Conservation (phyloP, 2,888 invertebrate species). For the Ophraella communa region DNA sequence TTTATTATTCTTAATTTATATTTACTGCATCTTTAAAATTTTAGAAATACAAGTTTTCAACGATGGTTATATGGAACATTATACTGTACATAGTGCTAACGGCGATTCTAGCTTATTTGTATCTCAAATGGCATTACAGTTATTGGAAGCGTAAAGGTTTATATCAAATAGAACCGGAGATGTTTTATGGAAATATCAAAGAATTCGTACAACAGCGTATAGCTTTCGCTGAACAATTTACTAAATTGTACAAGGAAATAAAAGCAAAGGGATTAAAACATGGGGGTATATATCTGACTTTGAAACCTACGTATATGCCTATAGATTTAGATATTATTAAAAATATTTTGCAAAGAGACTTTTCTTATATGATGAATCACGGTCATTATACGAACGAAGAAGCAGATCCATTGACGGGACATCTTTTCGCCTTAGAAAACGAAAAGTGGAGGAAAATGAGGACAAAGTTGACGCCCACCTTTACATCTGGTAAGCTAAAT, state of each 20-base stretch:
- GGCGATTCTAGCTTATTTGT: background rate
- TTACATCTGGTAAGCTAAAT: conserved; percentile 31
- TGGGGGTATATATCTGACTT: conserved; percentile 44
- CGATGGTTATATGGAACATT: background rate
- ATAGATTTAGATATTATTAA: conserved; percentile 53
- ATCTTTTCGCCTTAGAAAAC: conserved; percentile 49
- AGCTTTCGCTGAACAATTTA: conserved; percentile 16
- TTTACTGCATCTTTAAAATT: no score
- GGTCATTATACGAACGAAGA: conserved; percentile 51
- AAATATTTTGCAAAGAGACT: conserved; percentile 53
- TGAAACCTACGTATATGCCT: conserved; percentile 48
- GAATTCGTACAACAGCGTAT: conserved; percentile 8
- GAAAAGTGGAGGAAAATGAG: conserved; percentile 58
- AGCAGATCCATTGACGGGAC: conserved; percentile 49
- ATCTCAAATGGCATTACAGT: conserved; percentile 36
- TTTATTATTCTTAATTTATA: no score
- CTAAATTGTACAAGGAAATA: conserved; percentile 34
- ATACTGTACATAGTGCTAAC: background rate
- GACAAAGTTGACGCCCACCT: conserved; percentile 52
- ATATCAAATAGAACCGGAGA: conserved; percentile 31
- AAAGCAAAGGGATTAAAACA: conserved; percentile 40
- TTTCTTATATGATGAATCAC: conserved; percentile 51
- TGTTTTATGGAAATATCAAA: conserved; percentile 27
- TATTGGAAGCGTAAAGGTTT: conserved; percentile 50
- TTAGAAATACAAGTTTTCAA: background rate